Evolutionary conservation across 2,113 vertebrate genomes (phyloP), one percentile per base, ranked within the genome.

Genomic region (Xiphophorus couchianus): DNA sequence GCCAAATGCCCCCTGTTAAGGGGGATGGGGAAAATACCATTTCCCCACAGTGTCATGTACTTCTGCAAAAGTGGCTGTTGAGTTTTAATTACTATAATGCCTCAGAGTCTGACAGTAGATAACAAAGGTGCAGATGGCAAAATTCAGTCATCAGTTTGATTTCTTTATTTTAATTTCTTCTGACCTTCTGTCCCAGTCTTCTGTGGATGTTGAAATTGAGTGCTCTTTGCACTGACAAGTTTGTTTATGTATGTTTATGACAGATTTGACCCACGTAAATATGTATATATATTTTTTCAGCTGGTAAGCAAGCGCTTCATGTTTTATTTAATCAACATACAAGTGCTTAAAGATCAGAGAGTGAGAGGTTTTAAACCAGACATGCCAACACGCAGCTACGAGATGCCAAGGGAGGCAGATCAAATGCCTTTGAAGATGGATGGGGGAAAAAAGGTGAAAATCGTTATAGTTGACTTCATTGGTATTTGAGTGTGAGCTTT

Each of bases 11-110:
- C 82, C 72, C 71, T 77, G 83, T 91, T 83, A 71, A 28, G 60
- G 54, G 71, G 14, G 42, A 77, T 44, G 69, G 29, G 44, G 84
- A 78, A 84, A 85, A 83, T 80, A 86, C 87, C 80, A 89, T 93
- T 93, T 93, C 92, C 91, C 92, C 69, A 86, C 86, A 88, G 92
- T 93, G 91, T 90, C 84, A 87, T 94, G 88, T 93, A 79, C 79
- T 86, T 86, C 77, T 93, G 90, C 88, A 88, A 85, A 88, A 90
- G 80, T 89, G 76, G 90, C 87, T 87, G 88, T 89, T 86, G 89
- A 87, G 79, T 87, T 93, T 93, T 94, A 93, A 94, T 95, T 93
- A 92, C 85, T 86, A 74, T 84, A 92, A 93, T 94, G 90, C 84
- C 91, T 94, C 93, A 93, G 54, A 67, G 65, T 88, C 80, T 87